These are phyloP conservation scores for Anas platyrhynchos DNA, from an alignment of 2,113 vertebrate genomes.

Conservation along the genomic window DNA sequence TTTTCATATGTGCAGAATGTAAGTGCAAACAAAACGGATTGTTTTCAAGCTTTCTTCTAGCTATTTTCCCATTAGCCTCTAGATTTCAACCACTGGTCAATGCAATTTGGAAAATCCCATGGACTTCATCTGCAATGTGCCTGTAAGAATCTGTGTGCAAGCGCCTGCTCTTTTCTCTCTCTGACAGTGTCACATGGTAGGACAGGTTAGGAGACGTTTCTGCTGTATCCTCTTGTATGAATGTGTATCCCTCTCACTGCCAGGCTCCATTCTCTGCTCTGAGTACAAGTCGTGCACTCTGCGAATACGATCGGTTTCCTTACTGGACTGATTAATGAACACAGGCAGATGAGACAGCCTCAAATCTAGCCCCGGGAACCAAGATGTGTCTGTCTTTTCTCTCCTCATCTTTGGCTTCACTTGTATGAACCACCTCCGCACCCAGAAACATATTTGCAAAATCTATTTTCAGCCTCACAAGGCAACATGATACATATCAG, in stretches of 20 bases:
- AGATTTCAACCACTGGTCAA: accelerated
- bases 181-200: neutral
- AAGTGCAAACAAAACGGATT: neutral
- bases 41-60: neutral
- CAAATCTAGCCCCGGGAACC: neutral
- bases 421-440: conserved; percentile 56
- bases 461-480: conserved; percentile 66
- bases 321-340: conserved; percentile 26
- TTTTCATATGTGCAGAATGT: neutral
- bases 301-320: conserved; percentile 1
- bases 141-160: neutral
- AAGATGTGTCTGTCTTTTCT: conserved; percentile 37
- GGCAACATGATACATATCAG: conserved; percentile 21
- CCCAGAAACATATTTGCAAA: conserved; percentile 59
- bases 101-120: neutral
- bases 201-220: neutral
- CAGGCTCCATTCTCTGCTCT: neutral
- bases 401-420: conserved; percentile 11
- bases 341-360: conserved; percentile 34
- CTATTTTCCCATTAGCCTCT: neutral
- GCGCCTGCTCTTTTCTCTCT: neutral
- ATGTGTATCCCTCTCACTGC: neutral
- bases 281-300: neutral
- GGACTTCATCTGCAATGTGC: neutral
- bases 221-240: neutral